Percentiles rank a stretch among this genome's conserved stretches.
These are phyloP conservation scores for Borostomias antarcticus DNA, from an alignment of 2,797 vertebrate genomes.

Conservation along the genomic window DNA sequence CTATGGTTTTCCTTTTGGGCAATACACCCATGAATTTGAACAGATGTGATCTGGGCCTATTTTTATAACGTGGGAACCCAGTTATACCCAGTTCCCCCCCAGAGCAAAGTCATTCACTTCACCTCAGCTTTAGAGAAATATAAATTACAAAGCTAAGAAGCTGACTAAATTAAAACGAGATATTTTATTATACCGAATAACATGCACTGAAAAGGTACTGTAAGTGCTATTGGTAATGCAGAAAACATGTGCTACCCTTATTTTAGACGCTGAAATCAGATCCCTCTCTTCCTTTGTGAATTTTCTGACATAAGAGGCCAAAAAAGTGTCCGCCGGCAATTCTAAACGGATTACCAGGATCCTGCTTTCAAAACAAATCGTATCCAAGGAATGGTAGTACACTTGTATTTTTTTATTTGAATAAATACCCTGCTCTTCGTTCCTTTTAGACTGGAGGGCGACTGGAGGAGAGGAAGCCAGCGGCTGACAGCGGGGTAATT, in stretches of 20 bases:
- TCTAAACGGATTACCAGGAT: slow-evolving; percentile 16
- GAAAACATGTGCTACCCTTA: slow-evolving; percentile 21
- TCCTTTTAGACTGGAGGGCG: not conserved
- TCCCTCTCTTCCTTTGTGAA: slow-evolving; percentile 23
- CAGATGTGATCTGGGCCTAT: not conserved
- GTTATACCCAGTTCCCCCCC: not conserved
- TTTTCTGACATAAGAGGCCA: slow-evolving; percentile 5
- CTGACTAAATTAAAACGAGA: slow-evolving; percentile 22
- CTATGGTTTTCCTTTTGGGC: not conserved
- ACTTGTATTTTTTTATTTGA: slow-evolving; percentile 6
- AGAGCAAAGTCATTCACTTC: slow-evolving; percentile 12
- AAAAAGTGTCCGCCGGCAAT: slow-evolving; percentile 16
- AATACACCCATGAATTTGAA: not conserved
- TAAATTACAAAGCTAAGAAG: slow-evolving; percentile 23
- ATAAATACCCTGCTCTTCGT: slow-evolving; percentile 1
- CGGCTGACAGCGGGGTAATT: slow-evolving; percentile 36
- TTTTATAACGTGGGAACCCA: not conserved
- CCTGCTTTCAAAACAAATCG: slow-evolving; percentile 11
- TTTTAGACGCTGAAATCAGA: slow-evolving; percentile 20
- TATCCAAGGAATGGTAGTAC: slow-evolving; percentile 4
- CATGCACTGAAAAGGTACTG: slow-evolving; percentile 12
- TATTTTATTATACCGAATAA: slow-evolving; percentile 13
- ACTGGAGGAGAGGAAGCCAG: slow-evolving; percentile 4
- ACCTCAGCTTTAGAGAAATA: slow-evolving; percentile 19
- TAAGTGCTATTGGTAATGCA: slow-evolving; percentile 15